Percentiles rank a stretch among this genome's conserved stretches.
Evolutionary conservation across 2,888 invertebrate genomes (phyloP).

Genomic region (Sinelater perroti): DNA sequence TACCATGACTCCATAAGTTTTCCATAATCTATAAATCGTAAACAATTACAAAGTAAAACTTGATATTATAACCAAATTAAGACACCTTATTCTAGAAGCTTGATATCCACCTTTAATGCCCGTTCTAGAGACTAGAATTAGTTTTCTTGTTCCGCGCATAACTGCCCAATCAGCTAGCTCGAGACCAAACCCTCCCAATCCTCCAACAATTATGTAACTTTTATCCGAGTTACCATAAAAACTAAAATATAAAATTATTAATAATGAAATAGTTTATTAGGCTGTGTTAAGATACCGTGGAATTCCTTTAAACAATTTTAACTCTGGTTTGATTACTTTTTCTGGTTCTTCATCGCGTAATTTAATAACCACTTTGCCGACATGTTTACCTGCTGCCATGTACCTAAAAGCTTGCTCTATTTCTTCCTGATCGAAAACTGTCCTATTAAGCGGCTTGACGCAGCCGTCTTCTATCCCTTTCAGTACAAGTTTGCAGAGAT

Average conservation of each 20-base stretch:
- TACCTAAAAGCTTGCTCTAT: slow-evolving; percentile 77
- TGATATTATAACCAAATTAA: no score
- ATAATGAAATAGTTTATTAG: no score
- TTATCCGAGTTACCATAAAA: slow-evolving; percentile 64
- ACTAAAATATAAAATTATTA: slow-evolving; percentile 49
- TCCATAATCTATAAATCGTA: slow-evolving; percentile 68
- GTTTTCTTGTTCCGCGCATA: slow-evolving; percentile 78
- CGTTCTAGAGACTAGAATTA: slow-evolving; percentile 82
- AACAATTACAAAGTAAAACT: no score
- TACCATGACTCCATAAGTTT: slow-evolving; percentile 73
- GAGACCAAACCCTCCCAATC: slow-evolving; percentile 91
- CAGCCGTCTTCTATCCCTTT: slow-evolving; percentile 70
- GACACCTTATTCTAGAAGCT: slow-evolving; percentile 72
- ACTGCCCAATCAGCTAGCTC: slow-evolving; percentile 89
- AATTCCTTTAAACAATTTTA: slow-evolving; percentile 36
- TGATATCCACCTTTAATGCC: slow-evolving; percentile 88
- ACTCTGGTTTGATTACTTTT: slow-evolving; percentile 53
- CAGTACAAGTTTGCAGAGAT: slow-evolving; percentile 58
- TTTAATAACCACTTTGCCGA: slow-evolving; percentile 74
- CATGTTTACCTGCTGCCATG: slow-evolving; percentile 77
- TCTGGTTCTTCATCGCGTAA: slow-evolving; percentile 54
- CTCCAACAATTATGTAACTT: slow-evolving; percentile 75
- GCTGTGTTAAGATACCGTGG: slow-evolving; percentile 48
- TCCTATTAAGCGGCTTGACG: slow-evolving; percentile 73
- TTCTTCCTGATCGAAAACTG: slow-evolving; percentile 71